These are phyloP conservation scores for Semotilus atromaculatus DNA, from an alignment of 2,797 vertebrate species.

Conservation along the genomic window DNA sequence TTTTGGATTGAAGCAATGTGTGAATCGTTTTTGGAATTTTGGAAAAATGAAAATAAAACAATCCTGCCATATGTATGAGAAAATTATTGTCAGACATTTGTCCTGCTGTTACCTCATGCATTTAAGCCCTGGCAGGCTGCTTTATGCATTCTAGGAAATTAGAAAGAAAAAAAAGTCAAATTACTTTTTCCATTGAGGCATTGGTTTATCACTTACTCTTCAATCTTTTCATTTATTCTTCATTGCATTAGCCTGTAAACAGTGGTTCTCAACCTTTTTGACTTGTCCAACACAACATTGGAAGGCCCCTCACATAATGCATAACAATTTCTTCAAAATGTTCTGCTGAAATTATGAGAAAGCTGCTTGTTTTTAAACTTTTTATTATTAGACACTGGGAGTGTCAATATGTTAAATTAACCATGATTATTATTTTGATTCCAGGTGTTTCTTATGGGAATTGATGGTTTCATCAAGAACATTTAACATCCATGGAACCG, in stretches of 20 bases:
- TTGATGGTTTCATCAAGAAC: not conserved
- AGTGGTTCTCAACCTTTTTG: not conserved
- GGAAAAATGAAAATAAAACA: constrained; percentile 22
- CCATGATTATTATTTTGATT: not conserved
- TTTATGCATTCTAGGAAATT: constrained; percentile 30
- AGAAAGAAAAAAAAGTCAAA: not conserved
- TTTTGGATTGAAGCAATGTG: constrained; percentile 45
- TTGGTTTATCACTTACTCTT: not conserved
- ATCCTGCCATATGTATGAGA: constrained; percentile 3
- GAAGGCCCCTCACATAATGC: not conserved
- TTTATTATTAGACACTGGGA: not conserved
- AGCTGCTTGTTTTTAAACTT: not conserved
- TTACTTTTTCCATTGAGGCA: constrained; percentile 21
- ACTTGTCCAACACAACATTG: not conserved
- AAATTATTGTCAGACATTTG: constrained; percentile 39
- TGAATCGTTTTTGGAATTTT: constrained; percentile 41
- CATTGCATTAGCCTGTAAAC: not conserved
- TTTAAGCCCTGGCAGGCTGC: constrained; percentile 40
- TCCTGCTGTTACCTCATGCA: constrained; percentile 15
- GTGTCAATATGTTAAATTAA: not conserved
- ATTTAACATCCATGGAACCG: not conserved
- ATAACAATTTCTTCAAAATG: not conserved
- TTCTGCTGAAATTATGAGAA: not conserved
- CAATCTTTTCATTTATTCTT: not conserved
- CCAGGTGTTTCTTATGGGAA: not conserved